phyloP scores from a whole-genome alignment of 2,113 vertebrate genomes.

The Pelecanus crispus region DNA sequence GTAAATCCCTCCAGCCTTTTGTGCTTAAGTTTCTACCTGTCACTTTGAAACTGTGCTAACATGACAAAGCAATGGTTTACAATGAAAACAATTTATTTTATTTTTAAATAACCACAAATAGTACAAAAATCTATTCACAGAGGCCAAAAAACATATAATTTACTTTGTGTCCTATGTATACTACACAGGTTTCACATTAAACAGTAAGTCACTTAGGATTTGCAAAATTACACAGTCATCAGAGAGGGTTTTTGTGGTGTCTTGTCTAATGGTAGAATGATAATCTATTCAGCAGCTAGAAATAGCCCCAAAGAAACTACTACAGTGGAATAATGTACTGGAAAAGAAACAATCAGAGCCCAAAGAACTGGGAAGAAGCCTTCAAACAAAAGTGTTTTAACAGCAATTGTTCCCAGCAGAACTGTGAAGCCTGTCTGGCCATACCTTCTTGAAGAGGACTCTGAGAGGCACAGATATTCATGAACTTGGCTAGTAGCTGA shows the following conservation, averaged over 20 bases:
- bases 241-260: not conserved
- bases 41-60: not conserved
- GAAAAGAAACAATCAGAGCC: not conserved
- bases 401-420: not conserved
- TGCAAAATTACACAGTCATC: not conserved
- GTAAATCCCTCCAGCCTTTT: not conserved
- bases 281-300: not conserved
- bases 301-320: slow-evolving; percentile 2
- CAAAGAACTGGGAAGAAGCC: not conserved
- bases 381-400: not conserved
- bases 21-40: not conserved
- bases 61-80: not conserved
- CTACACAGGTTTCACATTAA: not conserved
- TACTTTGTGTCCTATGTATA: not conserved
- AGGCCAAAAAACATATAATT: not conserved
- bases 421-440: not conserved
- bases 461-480: not conserved
- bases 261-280: not conserved
- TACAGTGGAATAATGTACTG: not conserved
- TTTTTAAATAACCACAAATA: not conserved
- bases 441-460: not conserved
- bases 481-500: not conserved
- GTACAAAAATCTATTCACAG: not conserved
- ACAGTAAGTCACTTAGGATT: not conserved
- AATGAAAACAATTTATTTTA: not conserved